Percentiles rank a stretch among this genome's conserved stretches.
Evolutionary conservation across 1,140 invertebrate genomes (phyloP).

Genomic region (Nephila pilipes): DNA sequence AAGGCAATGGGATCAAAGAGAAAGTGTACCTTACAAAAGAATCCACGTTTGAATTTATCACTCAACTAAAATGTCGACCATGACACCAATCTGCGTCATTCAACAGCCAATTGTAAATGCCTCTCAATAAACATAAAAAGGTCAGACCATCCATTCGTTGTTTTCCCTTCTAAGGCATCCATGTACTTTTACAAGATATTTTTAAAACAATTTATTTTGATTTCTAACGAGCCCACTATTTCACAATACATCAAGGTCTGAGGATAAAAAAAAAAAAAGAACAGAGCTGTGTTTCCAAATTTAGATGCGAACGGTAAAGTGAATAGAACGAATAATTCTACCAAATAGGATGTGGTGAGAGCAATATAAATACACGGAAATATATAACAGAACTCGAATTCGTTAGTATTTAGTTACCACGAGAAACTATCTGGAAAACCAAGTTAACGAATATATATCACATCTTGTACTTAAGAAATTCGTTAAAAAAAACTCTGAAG

Average conservation of each 20-base stretch:
- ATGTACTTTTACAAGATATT: conserved; percentile 20
- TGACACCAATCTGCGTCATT: conserved; percentile 37
- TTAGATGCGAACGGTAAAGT: background rate
- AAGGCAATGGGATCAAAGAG: background rate
- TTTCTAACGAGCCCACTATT: conserved; percentile 20
- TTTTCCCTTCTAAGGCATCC: background rate
- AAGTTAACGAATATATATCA: too few relatives aligned
- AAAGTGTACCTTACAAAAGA: background rate
- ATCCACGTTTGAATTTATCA: background rate
- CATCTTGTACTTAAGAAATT: too few relatives aligned
- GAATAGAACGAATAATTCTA: background rate
- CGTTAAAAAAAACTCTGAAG: too few relatives aligned
- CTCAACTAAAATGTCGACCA: conserved; percentile 20
- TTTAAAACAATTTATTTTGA: conserved; percentile 27
- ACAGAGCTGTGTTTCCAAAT: background rate
- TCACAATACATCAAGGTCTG: conserved; percentile 2
- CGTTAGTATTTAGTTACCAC: too few relatives aligned
- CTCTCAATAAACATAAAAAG: conserved; percentile 27
- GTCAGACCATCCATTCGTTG: background rate
- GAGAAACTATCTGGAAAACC: too few relatives aligned
- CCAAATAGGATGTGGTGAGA: background rate
- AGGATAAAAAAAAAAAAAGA: background rate
- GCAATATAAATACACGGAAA: background rate
- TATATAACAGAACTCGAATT: too few relatives aligned
- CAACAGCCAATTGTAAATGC: conserved; percentile 24